Percentiles rank a stretch among this genome's conserved stretches.
Evolutionary conservation across 2,113 vertebrate species (phyloP).

Genomic region (Rhinogobius similis): DNA sequence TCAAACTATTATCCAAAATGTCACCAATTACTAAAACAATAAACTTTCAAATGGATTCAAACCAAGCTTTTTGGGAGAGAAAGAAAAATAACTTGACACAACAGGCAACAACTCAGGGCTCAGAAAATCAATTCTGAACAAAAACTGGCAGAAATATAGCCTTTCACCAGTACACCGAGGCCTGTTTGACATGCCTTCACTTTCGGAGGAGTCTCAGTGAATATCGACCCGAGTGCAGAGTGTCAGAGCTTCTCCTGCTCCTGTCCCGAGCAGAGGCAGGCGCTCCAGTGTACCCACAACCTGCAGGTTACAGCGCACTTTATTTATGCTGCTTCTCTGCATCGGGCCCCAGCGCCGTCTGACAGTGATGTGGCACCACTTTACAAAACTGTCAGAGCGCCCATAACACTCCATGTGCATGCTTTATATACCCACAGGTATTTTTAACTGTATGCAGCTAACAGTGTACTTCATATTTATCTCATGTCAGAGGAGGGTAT

Average conservation of each 20-base stretch:
- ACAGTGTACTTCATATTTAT: neutral
- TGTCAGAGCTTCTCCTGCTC: constrained; percentile 29
- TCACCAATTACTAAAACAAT: too few relatives aligned
- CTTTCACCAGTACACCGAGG: neutral
- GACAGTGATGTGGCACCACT: constrained; percentile 16
- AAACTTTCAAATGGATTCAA: too few relatives aligned
- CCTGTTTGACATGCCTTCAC: constrained; percentile 6
- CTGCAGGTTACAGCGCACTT: constrained; percentile 22
- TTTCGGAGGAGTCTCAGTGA: neutral
- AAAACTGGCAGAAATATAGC: neutral
- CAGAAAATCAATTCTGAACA: neutral
- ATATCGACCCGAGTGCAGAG: constrained; percentile 4
- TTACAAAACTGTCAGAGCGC: neutral
- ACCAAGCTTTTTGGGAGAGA: neutral
- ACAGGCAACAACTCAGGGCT: neutral
- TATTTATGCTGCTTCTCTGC: constrained; percentile 1
- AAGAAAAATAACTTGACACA: neutral
- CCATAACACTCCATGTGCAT: neutral
- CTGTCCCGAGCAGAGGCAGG: constrained; percentile 2
- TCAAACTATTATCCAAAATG: too few relatives aligned
- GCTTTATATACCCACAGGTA: neutral
- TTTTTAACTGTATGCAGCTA: constrained; percentile 1
- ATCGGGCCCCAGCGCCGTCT: neutral
- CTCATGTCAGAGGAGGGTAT: neutral
- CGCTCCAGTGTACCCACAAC: neutral